Evolutionary conservation across 2,888 invertebrate species (phyloP).

Genomic region (Tupiocoris notatus): DNA sequence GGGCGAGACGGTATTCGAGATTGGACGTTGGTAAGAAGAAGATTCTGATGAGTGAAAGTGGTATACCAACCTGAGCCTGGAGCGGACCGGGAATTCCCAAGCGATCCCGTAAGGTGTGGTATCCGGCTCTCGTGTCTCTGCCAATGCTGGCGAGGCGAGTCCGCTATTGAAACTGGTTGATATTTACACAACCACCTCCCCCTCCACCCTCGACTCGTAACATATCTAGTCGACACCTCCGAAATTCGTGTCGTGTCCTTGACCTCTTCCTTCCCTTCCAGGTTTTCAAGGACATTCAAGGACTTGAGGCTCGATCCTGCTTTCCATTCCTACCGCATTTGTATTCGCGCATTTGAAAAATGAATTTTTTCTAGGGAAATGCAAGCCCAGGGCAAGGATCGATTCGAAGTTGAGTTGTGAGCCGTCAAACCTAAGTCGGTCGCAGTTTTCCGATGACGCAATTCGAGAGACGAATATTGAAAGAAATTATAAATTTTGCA

Average conservation of each 20-base stretch:
- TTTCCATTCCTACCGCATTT: neutral
- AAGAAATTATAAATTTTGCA: no score
- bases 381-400: no score
- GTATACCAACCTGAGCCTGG: neutral
- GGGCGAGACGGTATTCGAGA: neutral
- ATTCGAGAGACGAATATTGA: no score
- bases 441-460: no score
- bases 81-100: neutral
- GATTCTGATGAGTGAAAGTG: neutral
- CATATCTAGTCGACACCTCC: neutral
- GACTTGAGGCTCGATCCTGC: neutral
- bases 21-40: neutral
- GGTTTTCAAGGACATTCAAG: conserved; percentile 3
- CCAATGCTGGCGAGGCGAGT: neutral
- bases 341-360: no score
- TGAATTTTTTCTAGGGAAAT: no score
- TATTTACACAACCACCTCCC: conserved; percentile 9
- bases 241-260: conserved; percentile 10
- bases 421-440: no score
- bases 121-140: neutral
- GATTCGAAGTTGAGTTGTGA: no score
- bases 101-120: neutral
- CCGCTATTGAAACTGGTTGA: conserved; percentile 2
- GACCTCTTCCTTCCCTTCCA: conserved; percentile 3
- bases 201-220: neutral